Percentiles rank a stretch among this genome's conserved stretches.
phyloP scores from a whole-genome alignment of 2,888 invertebrate genomes.

The Polietes domitor region DNA sequence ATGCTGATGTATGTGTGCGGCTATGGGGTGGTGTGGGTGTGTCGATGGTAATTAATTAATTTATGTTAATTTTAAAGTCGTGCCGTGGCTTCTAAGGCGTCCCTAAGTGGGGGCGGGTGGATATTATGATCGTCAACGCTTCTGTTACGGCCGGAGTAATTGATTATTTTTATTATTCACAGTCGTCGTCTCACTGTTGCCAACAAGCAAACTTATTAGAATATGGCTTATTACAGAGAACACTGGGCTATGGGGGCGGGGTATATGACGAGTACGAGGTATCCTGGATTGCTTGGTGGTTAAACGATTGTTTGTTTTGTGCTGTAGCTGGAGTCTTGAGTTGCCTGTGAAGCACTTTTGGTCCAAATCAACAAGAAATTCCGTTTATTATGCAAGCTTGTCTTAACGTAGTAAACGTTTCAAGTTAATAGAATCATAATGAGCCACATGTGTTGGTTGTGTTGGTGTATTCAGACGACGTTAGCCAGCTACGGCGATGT shows the following conservation, averaged over 20 bases:
- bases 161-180: conserved; percentile 10
- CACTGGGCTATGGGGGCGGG: not conserved
- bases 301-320: not conserved
- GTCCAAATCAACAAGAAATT: not conserved
- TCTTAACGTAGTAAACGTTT: conserved; percentile 21
- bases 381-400: conserved; percentile 1
- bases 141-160: not conserved
- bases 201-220: conserved; percentile 8
- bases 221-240: not conserved
- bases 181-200: not conserved
- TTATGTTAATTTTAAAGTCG: conserved; percentile 50
- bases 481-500: not conserved
- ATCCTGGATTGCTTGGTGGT: not conserved
- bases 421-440: conserved; percentile 29
- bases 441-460: conserved; percentile 15
- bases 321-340: not conserved
- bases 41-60: conserved; percentile 48
- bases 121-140: not conserved
- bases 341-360: not conserved
- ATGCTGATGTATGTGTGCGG: not conserved
- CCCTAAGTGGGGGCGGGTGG: no score
- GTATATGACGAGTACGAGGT: not conserved
- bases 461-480: not conserved
- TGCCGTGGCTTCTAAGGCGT: conserved; percentile 19
- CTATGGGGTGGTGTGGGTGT: not conserved